A percentile compares a stretch with the other conserved stretches of the same genome.
Conservation (phyloP, 1,140 invertebrate species). For the Orchesella cincta region DNA sequence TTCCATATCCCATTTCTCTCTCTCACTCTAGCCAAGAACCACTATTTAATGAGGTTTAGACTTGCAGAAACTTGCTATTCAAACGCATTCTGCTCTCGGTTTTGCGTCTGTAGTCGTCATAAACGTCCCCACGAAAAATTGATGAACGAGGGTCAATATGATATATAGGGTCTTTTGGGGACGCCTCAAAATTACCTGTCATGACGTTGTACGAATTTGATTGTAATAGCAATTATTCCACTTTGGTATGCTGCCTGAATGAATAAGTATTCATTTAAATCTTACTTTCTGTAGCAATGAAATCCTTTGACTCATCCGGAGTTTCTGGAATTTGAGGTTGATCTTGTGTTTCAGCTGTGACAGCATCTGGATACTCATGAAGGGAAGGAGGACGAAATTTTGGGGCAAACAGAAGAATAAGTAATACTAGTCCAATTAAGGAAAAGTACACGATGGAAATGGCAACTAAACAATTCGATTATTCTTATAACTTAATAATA, state of each 20-base stretch:
- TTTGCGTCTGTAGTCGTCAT: background rate
- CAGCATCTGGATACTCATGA: background rate
- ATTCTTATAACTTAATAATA: background rate
- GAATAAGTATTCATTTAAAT: background rate
- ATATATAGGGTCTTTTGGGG: constrained; percentile 26
- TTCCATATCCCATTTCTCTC: no score
- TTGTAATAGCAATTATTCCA: background rate
- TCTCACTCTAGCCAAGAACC: no score
- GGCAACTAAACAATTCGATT: constrained; percentile 1
- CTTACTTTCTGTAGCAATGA: background rate
- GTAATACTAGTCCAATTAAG: constrained; percentile 34
- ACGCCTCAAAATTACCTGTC: constrained; percentile 25
- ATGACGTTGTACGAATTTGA: no score
- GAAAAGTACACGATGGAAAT: constrained; percentile 32
- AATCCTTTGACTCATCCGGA: background rate
- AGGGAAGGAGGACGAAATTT: background rate
- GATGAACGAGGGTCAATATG: background rate
- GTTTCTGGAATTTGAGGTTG: background rate
- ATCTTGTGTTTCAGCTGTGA: background rate
- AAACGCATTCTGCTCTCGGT: background rate
- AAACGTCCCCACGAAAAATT: background rate
- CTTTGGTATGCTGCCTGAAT: background rate
- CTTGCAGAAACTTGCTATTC: background rate
- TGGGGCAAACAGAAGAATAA: constrained; percentile 33
- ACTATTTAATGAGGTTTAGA: background rate